A percentile compares a stretch with the other conserved stretches of the same genome.
Conservation (phyloP, 92 coral and sea anemone genomes). For the Chrysogorgia sp. region DNA sequence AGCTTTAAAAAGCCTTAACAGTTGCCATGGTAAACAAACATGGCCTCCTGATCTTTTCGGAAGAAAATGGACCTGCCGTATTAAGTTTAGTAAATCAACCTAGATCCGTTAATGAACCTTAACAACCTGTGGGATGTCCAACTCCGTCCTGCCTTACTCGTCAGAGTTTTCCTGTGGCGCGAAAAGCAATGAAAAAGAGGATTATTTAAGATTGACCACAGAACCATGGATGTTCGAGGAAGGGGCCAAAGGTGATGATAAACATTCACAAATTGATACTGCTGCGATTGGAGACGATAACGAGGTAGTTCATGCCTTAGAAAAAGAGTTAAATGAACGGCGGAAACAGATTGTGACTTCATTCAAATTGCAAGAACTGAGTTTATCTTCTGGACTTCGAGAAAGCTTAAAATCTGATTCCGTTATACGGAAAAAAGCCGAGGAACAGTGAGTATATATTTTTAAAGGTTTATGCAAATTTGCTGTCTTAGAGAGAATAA, state of each 20-base stretch:
- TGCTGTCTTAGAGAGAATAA: too few relatives aligned
- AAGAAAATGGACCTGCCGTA: neutral
- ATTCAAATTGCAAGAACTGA: slow-evolving; percentile 90
- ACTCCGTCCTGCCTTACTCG: neutral
- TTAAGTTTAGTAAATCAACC: neutral
- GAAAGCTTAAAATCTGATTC: slow-evolving; percentile 74
- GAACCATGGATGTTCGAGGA: neutral
- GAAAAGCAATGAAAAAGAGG: neutral
- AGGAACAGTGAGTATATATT: slow-evolving; percentile 80
- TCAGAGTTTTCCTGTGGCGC: neutral
- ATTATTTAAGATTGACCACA: neutral
- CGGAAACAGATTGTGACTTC: slow-evolving; percentile 87
- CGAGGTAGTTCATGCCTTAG: slow-evolving; percentile 59
- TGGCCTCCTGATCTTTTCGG: neutral
- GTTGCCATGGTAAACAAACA: slow-evolving; percentile 41
- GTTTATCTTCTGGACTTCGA: slow-evolving; percentile 68
- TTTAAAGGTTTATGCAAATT: neutral
- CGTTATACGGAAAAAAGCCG: slow-evolving; percentile 77
- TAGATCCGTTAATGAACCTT: slow-evolving; percentile 7
- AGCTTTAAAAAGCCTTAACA: neutral
- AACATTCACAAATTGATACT: slow-evolving; percentile 43
- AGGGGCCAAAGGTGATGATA: neutral
- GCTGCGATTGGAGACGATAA: slow-evolving; percentile 51
- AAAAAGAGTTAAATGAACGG: slow-evolving; percentile 70
- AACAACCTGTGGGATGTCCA: slow-evolving; percentile 25